These are phyloP conservation scores for Tauraco erythrolophus DNA, from an alignment of 2,113 vertebrate genomes.

Conservation along the genomic window DNA sequence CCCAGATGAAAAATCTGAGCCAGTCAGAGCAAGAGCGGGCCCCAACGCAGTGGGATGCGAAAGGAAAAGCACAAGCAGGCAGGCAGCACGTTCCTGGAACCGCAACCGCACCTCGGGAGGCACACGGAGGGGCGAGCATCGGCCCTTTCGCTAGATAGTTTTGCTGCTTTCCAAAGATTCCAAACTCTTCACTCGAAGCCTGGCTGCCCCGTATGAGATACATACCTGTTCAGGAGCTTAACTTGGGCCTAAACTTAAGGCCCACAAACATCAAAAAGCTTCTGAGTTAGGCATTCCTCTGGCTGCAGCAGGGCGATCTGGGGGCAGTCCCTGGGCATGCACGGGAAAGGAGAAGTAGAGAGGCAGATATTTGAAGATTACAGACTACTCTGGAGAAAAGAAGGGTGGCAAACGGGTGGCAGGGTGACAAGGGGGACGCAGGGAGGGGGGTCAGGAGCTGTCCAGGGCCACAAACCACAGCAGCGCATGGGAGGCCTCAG, in stretches of 20 bases:
- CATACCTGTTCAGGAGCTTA: not conserved
- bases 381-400: not conserved
- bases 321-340: not conserved
- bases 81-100: not conserved
- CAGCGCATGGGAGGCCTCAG: accelerated
- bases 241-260: not conserved
- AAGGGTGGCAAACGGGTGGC: not conserved
- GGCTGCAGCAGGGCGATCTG: not conserved
- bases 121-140: accelerated
- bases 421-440: not conserved
- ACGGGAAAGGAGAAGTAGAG: not conserved
- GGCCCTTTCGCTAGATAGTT: not conserved
- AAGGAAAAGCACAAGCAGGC: not conserved
- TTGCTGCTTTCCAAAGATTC: not conserved
- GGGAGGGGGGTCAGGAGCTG: not conserved
- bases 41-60: not conserved
- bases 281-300: not conserved
- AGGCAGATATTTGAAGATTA: not conserved
- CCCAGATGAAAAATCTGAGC: not conserved
- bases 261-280: not conserved
- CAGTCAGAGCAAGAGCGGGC: not conserved
- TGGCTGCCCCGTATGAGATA: not conserved
- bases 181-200: not conserved
- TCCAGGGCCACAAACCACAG: not conserved
- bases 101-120: not conserved